phyloP scores from a whole-genome alignment of 2,888 invertebrate genomes.

The Oasisia sp. region DNA sequence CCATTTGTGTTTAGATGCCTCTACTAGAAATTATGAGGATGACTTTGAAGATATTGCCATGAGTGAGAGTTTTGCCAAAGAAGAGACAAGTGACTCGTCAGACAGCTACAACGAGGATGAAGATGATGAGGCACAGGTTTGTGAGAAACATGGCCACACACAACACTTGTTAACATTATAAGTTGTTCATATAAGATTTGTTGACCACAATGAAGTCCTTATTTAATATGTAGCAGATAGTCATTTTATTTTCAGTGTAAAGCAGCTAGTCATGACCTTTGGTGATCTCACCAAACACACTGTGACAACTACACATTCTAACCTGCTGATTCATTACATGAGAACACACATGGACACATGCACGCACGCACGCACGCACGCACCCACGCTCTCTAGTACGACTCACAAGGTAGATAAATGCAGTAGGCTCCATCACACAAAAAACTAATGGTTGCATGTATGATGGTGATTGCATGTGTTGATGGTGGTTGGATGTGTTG shows the following conservation, averaged over 20 bases:
- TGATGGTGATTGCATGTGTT: too few species aligned
- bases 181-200: not conserved
- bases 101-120: constrained; percentile 38
- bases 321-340: too few species aligned
- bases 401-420: not conserved
- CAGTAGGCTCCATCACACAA: not conserved
- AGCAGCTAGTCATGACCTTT: not conserved
- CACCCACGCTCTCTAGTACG: not conserved
- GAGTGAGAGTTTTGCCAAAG: not conserved
- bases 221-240: not conserved
- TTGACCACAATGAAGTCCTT: not conserved
- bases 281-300: not conserved
- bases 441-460: not conserved
- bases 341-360: too few species aligned
- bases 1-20: constrained; percentile 46
- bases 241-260: not conserved
- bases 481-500: too few species aligned
- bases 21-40: constrained; percentile 60
- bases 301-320: not conserved
- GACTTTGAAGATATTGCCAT: constrained; percentile 57
- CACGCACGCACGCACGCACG: too few species aligned
- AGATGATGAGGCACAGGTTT: constrained; percentile 34
- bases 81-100: not conserved
- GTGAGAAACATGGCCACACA: not conserved
- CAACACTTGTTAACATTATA: not conserved